A percentile compares a stretch with the other conserved stretches of the same genome.
Conservation (phyloP, 2,888 invertebrate genomes). For the Anarsia innoxiella region DNA sequence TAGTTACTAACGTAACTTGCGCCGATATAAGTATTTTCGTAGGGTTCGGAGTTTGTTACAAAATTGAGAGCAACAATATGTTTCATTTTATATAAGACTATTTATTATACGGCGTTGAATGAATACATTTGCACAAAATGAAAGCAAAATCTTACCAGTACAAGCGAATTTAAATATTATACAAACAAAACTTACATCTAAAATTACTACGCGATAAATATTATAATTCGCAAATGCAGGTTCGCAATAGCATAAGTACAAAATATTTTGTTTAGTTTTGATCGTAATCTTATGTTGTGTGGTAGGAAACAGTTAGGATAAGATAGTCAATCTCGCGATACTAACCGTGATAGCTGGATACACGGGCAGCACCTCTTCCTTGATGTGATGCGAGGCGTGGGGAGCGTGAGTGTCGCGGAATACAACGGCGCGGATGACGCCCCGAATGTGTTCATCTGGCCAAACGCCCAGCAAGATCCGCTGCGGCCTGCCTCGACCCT, state of each 20-base stretch:
- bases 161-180: background rate
- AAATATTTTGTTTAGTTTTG: too few relatives aligned
- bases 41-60: too few relatives aligned
- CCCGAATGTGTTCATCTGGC: constrained; percentile 95
- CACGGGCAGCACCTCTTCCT: constrained; percentile 78
- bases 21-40: too few relatives aligned
- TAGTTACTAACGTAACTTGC: too few relatives aligned
- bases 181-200: background rate
- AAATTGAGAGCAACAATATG: too few relatives aligned
- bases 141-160: background rate
- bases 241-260: constrained; percentile 37
- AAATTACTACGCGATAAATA: background rate
- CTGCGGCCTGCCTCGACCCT: constrained; percentile 93
- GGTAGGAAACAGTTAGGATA: background rate
- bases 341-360: constrained; percentile 69
- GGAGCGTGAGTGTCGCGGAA: constrained; percentile 86
- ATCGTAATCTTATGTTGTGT: too few relatives aligned
- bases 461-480: constrained; percentile 92
- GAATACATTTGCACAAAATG: background rate
- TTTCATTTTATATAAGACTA: too few relatives aligned
- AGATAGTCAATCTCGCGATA: constrained; percentile 29
- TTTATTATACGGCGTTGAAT: too few relatives aligned
- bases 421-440: constrained; percentile 93
- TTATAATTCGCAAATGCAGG: constrained; percentile 32
- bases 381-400: constrained; percentile 85